phyloP scores from a whole-genome alignment of 1,140 invertebrate species.

The Chironomus striatipennis region DNA sequence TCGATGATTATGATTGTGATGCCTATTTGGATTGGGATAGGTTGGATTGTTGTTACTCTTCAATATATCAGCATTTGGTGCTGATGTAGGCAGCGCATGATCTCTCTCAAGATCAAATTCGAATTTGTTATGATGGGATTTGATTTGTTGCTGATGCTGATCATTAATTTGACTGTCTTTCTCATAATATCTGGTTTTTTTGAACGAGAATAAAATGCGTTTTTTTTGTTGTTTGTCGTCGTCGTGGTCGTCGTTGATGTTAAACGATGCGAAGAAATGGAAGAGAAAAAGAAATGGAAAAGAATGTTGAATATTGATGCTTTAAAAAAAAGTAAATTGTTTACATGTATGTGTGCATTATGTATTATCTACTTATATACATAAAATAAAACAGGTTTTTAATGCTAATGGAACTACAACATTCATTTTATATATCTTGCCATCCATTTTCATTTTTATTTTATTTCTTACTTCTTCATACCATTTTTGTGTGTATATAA shows the following conservation, averaged over 20 bases:
- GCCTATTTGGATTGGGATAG: constrained; percentile 53
- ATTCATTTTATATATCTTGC: constrained; percentile 21
- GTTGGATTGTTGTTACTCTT: constrained; percentile 61
- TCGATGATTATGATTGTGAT: constrained; percentile 36
- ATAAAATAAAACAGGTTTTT: constrained; percentile 15
- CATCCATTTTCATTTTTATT: constrained; percentile 14
- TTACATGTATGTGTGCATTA: background rate
- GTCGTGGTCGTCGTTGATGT: constrained; percentile 31
- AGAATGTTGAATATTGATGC: constrained; percentile 6
- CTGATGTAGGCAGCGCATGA: constrained; percentile 57
- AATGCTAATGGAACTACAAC: constrained; percentile 18
- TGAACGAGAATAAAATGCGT: too few species aligned
- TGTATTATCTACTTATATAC: background rate
- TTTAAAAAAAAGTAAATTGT: background rate
- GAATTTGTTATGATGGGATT: constrained; percentile 42
- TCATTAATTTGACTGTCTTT: constrained; percentile 26
- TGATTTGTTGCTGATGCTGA: constrained; percentile 31
- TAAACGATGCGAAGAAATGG: constrained; percentile 30
- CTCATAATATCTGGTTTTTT: constrained; percentile 31
- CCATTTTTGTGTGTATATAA: background rate
- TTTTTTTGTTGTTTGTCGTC: constrained; percentile 29
- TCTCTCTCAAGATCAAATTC: constrained; percentile 56
- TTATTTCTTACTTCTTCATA: background rate
- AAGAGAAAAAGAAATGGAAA: constrained; percentile 3
- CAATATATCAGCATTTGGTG: constrained; percentile 58